Evolutionary conservation across 2,797 vertebrate genomes (phyloP).

Genomic region (Meriones psammophilus): DNA sequence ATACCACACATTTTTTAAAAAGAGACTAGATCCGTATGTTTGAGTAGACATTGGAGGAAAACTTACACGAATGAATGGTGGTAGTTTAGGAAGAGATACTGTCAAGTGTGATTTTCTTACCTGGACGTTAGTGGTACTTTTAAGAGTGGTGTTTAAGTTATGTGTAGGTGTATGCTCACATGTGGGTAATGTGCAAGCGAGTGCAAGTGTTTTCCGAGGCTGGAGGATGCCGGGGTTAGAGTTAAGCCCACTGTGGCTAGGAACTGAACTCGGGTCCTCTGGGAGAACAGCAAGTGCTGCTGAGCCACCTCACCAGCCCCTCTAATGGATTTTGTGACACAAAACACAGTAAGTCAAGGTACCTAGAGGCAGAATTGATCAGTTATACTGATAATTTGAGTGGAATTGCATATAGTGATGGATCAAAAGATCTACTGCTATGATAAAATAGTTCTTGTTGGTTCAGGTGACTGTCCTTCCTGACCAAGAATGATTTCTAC

Average conservation of each 20-base stretch:
- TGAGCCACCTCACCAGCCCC: neutral
- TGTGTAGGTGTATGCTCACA: neutral
- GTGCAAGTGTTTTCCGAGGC: neutral
- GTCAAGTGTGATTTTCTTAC: constrained; percentile 58
- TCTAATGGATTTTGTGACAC: constrained; percentile 63
- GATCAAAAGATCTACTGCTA: constrained; percentile 8
- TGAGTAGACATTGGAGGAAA: constrained; percentile 44
- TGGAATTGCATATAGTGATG: constrained; percentile 46
- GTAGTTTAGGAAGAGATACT: constrained; percentile 56
- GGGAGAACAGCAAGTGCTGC: neutral
- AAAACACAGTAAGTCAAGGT: constrained; percentile 55
- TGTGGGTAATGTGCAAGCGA: neutral
- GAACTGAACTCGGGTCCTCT: neutral
- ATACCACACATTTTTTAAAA: constrained; percentile 49
- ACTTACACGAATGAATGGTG: constrained; percentile 51
- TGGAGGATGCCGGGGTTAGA: neutral
- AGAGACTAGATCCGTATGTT: neutral
- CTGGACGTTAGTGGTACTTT: neutral
- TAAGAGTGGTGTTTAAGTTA: neutral
- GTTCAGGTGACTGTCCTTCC: neutral
- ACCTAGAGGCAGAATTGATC: constrained; percentile 10
- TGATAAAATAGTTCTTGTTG: constrained; percentile 25
- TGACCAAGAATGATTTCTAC: constrained; percentile 46
- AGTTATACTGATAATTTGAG: constrained; percentile 40
- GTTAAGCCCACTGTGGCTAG: neutral